Percentiles rank a stretch among this genome's conserved stretches.
These are phyloP conservation scores for Schizaphis graminum DNA, from an alignment of 2,888 invertebrate species.

Conservation along the genomic window DNA sequence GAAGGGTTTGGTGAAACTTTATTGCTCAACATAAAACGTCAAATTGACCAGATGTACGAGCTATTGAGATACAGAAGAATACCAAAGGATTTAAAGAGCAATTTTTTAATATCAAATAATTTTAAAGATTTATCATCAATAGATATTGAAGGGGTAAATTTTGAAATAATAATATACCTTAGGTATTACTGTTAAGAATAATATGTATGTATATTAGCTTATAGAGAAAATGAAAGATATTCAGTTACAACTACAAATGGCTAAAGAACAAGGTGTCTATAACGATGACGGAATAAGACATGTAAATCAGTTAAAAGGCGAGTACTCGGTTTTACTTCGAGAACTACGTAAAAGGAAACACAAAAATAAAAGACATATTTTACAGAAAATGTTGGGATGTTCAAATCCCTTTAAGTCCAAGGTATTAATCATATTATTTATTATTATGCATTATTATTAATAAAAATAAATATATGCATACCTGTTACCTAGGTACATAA, in stretches of 20 bases:
- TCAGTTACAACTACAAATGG: slow-evolving; percentile 69
- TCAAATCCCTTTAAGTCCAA: not conserved
- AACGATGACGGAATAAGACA: slow-evolving; percentile 70
- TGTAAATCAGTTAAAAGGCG: slow-evolving; percentile 70
- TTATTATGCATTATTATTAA: not conserved
- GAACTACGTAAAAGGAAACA: slow-evolving; percentile 71
- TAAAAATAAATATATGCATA: not conserved
- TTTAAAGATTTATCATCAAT: slow-evolving; percentile 70
- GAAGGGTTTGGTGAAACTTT: slow-evolving; percentile 69
- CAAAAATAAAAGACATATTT: slow-evolving; percentile 6
- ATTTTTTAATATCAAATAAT: slow-evolving; percentile 70
- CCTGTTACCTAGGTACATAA: no score
- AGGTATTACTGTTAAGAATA: not conserved
- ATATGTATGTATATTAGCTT: slow-evolving; percentile 27
- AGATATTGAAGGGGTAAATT: slow-evolving; percentile 68
- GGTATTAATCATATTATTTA: not conserved
- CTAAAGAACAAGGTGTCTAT: slow-evolving; percentile 70
- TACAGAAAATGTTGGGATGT: slow-evolving; percentile 13
- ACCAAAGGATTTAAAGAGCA: slow-evolving; percentile 72
- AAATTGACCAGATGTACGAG: slow-evolving; percentile 72
- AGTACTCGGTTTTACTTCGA: slow-evolving; percentile 71
- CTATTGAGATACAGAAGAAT: slow-evolving; percentile 72
- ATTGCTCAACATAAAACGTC: slow-evolving; percentile 69
- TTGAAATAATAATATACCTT: not conserved
- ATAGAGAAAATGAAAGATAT: slow-evolving; percentile 53